Evolutionary conservation across 2,888 invertebrate species (phyloP).

Genomic region (Conchocele bisecta): DNA sequence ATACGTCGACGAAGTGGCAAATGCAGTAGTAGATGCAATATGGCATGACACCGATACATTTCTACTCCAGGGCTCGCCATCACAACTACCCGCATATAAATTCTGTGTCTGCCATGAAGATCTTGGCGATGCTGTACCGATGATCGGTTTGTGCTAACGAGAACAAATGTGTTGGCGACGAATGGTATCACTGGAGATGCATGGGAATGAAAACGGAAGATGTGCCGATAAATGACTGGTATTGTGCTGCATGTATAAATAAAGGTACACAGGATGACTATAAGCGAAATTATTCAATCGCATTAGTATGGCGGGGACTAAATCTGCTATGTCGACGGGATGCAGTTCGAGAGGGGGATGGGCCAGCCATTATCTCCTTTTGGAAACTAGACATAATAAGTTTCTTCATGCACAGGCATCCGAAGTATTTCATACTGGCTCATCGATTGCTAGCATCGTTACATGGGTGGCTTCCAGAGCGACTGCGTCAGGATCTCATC

Average conservation of each 20-base stretch:
- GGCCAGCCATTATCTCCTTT: conserved; percentile 30
- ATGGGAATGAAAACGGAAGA: conserved; percentile 23
- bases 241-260: too few species aligned
- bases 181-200: conserved; percentile 52
- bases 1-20: conserved; percentile 20
- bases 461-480: background rate
- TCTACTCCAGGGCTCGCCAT: too few species aligned
- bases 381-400: conserved; percentile 32
- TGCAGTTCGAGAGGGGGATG: conserved; percentile 38
- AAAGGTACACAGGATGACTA: too few species aligned
- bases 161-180: conserved; percentile 17
- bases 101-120: conserved; percentile 40
- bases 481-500: background rate
- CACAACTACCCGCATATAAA: too few species aligned
- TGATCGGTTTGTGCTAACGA: conserved; percentile 50
- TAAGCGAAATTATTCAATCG: too few species aligned
- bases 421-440: conserved; percentile 36
- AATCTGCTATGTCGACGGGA: conserved; percentile 38
- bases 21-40: too few species aligned
- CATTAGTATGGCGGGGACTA: too few species aligned
- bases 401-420: conserved; percentile 13
- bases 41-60: too few species aligned
- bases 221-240: conserved; percentile 37
- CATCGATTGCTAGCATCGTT: conserved; percentile 15
- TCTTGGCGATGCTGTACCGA: conserved; percentile 33